Conservation (phyloP, 2,797 vertebrate genomes). For the Notolepis coatsorum region DNA sequence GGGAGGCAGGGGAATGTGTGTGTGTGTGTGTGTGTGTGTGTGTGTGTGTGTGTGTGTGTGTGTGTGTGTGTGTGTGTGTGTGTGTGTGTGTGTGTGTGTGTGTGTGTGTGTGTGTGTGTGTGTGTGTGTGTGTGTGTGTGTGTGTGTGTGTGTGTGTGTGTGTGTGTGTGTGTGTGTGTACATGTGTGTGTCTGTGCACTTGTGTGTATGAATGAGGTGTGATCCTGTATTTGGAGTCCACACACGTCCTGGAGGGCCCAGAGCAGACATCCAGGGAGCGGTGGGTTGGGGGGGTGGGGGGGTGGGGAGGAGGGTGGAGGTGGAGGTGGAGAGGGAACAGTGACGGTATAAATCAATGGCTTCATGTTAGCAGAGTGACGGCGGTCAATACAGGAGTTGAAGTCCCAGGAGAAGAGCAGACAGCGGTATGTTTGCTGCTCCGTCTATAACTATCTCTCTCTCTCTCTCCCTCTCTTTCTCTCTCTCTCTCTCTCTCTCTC, state of each 20-base stretch:
- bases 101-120: conserved; percentile 9
- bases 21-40: conserved; percentile 45
- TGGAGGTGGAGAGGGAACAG: conserved; percentile 18
- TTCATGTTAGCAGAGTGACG: conserved; percentile 56
- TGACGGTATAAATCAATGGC: conserved; percentile 69
- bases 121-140: conserved; percentile 10
- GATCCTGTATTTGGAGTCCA: conserved; percentile 59
- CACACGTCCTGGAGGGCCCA: conserved; percentile 65
- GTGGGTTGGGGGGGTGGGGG: conserved; percentile 19
- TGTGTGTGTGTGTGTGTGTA: not conserved
- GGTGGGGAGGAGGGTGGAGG: conserved; percentile 23
- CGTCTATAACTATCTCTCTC: conserved; percentile 34
- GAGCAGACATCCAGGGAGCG: conserved; percentile 52
- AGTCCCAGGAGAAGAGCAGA: conserved; percentile 42
- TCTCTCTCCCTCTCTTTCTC: not conserved
- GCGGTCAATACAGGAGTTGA: conserved; percentile 55
- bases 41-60: conserved; percentile 13
- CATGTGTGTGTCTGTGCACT: conserved; percentile 1
- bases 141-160: not conserved
- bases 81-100: not conserved
- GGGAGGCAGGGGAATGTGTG: conserved; percentile 56
- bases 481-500: too few species aligned
- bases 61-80: not conserved
- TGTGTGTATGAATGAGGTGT: not conserved
- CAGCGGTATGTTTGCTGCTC: conserved; percentile 47